Percentiles rank a stretch among this genome's conserved stretches.
Conservation (phyloP, 2,888 invertebrate species). For the Dasysyrphus albostriatus region DNA sequence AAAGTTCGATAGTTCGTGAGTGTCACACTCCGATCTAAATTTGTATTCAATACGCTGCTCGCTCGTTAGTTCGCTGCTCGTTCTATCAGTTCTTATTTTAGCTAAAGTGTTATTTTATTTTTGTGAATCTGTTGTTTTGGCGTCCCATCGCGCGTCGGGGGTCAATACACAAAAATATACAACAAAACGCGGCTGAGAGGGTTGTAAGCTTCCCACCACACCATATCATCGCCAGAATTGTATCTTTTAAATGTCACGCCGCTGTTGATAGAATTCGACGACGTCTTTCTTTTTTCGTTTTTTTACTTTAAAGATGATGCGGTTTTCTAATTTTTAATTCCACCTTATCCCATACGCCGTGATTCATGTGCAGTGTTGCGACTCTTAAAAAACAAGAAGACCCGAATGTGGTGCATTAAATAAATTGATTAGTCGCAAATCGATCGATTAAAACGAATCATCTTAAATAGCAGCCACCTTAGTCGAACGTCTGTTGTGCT, state of each 20-base stretch:
- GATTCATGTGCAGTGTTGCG: constrained; percentile 59
- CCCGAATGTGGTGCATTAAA: constrained; percentile 58
- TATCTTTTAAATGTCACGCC: constrained; percentile 64
- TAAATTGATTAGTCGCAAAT: constrained; percentile 83
- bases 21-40: constrained; percentile 65
- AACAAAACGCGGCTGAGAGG: constrained; percentile 33
- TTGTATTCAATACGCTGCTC: constrained; percentile 34
- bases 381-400: constrained; percentile 36
- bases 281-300: constrained; percentile 10
- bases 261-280: constrained; percentile 58
- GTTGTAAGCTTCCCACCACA: constrained; percentile 45
- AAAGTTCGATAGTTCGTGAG: constrained; percentile 59
- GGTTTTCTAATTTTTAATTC: constrained; percentile 67
- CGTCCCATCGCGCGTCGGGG: constrained; percentile 43
- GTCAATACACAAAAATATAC: constrained; percentile 66
- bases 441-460: constrained; percentile 83
- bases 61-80: neutral
- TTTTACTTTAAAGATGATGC: constrained; percentile 50
- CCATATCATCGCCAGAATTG: constrained; percentile 18
- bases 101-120: constrained; percentile 20
- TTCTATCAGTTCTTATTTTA: constrained; percentile 23
- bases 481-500: constrained; percentile 32
- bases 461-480: constrained; percentile 70
- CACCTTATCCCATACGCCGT: constrained; percentile 65
- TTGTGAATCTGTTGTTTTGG: constrained; percentile 37